Percentiles rank a stretch among this genome's conserved stretches.
phyloP scores from a whole-genome alignment of 2,113 vertebrate genomes.

The Dasyornis broadbenti region DNA sequence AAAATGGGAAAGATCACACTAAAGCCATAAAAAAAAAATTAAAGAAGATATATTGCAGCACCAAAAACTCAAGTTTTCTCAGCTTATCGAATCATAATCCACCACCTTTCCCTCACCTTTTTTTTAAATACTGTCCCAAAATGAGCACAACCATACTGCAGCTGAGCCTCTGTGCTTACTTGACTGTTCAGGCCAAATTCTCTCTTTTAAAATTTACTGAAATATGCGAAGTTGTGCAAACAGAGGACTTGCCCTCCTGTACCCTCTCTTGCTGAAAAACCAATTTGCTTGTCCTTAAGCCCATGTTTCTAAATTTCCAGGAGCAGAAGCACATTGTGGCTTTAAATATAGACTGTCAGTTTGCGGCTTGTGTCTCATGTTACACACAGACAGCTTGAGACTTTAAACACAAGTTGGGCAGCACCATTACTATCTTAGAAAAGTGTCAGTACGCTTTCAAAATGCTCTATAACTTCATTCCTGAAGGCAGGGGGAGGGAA shows the following conservation, averaged over 20 bases:
- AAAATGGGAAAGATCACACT: background rate
- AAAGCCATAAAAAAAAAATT: background rate
- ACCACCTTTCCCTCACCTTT: background rate
- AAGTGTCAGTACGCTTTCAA: background rate
- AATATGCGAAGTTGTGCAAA: background rate
- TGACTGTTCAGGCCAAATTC: background rate
- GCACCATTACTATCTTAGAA: conserved; percentile 11
- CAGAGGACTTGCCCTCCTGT: background rate
- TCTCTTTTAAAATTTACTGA: background rate
- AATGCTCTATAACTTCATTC: conserved; percentile 19
- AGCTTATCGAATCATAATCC: background rate
- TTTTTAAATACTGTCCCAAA: background rate
- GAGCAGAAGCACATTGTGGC: conserved; percentile 30
- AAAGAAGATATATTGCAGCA: background rate
- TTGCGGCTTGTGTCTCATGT: conserved; percentile 48
- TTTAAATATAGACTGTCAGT: conserved; percentile 68
- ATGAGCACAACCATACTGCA: background rate
- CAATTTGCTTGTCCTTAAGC: background rate
- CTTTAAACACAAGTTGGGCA: background rate
- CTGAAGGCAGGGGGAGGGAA: background rate
- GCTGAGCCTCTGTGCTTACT: background rate
- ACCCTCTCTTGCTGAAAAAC: background rate
- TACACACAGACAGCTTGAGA: conserved; percentile 48
- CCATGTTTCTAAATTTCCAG: conserved; percentile 12
- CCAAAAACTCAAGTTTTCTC: background rate